A percentile compares a stretch with the other conserved stretches of the same genome.
phyloP scores from a whole-genome alignment of 2,113 vertebrate species.

The Piprites chloris region DNA sequence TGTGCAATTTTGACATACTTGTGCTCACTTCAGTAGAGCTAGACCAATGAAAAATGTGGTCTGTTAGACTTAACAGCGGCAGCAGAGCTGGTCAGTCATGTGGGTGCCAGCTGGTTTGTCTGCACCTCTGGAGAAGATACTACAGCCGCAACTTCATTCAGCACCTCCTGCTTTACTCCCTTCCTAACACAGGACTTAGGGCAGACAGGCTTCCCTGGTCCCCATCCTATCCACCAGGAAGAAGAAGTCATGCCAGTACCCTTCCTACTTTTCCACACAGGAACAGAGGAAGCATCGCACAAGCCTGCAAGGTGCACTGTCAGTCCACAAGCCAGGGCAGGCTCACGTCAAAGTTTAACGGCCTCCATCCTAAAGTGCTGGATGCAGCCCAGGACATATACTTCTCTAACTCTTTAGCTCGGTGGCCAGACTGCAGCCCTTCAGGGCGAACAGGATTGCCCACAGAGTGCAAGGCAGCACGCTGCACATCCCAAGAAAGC shows the following conservation, averaged over 20 bases:
- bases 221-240: neutral
- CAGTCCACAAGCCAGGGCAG: neutral
- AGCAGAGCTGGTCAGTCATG: neutral
- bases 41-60: neutral
- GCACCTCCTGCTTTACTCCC: neutral
- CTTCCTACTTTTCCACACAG: neutral
- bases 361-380: neutral
- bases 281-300: rapidly evolving
- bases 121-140: neutral
- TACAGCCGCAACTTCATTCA: neutral
- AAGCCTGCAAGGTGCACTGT: neutral
- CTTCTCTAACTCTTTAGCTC: neutral
- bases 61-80: neutral
- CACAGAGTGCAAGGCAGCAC: rapidly evolving
- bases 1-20: neutral
- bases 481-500: neutral
- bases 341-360: neutral
- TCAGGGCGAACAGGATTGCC: neutral
- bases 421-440: neutral
- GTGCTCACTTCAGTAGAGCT: neutral
- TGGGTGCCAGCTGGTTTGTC: neutral
- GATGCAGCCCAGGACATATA: neutral
- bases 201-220: neutral
- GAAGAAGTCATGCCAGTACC: neutral
- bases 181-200: neutral